These are phyloP conservation scores for Actinostola sp. DNA, from an alignment of 92 coral and sea anemone species.

Conservation along the genomic window DNA sequence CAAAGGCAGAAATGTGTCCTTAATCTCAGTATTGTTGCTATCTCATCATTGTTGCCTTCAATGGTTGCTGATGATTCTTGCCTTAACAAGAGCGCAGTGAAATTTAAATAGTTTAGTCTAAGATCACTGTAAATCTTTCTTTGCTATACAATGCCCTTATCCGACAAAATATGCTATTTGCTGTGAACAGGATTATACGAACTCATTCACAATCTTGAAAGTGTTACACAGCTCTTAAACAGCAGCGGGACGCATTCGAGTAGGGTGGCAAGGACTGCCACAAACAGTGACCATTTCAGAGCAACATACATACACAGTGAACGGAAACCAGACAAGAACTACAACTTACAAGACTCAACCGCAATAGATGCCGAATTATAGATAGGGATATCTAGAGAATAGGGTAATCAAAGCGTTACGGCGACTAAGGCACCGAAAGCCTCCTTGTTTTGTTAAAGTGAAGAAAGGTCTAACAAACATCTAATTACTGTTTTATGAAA, in stretches of 20 bases:
- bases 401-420: slow-evolving; percentile 49
- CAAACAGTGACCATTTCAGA: slow-evolving; percentile 16
- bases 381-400: slow-evolving; percentile 37
- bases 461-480: slow-evolving; percentile 58
- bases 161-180: not conserved
- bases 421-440: slow-evolving; percentile 35
- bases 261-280: slow-evolving; percentile 6
- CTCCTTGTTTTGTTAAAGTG: slow-evolving; percentile 43
- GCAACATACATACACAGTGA: not conserved
- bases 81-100: not conserved
- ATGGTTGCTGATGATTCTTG: not conserved
- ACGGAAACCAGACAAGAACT: slow-evolving; percentile 31
- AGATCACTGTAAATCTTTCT: not conserved
- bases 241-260: slow-evolving; percentile 30
- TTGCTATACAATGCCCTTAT: not conserved
- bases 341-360: slow-evolving; percentile 25
- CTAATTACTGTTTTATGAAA: slow-evolving; percentile 54
- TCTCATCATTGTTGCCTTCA: not conserved
- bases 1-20: not conserved
- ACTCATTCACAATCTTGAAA: not conserved
- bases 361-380: slow-evolving; percentile 59
- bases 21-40: too few species aligned
- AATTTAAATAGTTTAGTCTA: slow-evolving; percentile 19
- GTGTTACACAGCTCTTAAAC: slow-evolving; percentile 22
- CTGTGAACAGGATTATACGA: slow-evolving; percentile 23